phyloP scores from a whole-genome alignment of 2,888 invertebrate species.

The Odontocolon sp. region DNA sequence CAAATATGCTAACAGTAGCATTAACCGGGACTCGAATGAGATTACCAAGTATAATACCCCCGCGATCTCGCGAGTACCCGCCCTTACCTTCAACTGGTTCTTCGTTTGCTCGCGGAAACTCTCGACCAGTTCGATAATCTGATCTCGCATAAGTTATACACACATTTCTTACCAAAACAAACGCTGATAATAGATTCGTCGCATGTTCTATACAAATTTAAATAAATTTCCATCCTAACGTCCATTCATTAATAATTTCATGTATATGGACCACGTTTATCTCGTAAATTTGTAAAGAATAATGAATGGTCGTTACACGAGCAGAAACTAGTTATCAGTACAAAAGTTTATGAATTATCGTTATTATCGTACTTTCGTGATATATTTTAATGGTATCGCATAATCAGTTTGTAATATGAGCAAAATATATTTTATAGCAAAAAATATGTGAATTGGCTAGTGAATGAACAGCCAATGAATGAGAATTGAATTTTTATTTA shows the following conservation, averaged over 20 bases:
- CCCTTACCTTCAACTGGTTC: conserved; percentile 8
- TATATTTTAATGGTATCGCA: background rate
- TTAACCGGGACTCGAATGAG: conserved; percentile 60
- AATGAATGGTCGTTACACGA: conserved; percentile 22
- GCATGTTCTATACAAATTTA: conserved; percentile 18
- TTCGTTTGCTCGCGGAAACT: conserved; percentile 45
- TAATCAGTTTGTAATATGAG: no score
- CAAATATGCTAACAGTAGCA: conserved; percentile 66
- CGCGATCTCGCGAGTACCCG: conserved; percentile 10
- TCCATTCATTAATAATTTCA: conserved; percentile 32
- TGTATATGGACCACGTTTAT: conserved; percentile 3
- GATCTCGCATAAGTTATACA: background rate
- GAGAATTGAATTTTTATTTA: no score
- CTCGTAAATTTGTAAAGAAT: background rate
- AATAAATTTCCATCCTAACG: conserved; percentile 28
- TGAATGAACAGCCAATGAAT: no score
- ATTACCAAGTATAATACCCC: conserved; percentile 64
- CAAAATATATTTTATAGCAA: no score
- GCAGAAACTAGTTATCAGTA: background rate
- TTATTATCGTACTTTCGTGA: background rate
- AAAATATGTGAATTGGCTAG: no score
- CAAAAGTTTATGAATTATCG: conserved; percentile 23
- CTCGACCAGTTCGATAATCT: conserved; percentile 46
- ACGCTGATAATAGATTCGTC: conserved; percentile 3
- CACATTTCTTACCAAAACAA: background rate